Conservation (phyloP, 2,797 vertebrate genomes). For the Sebastes glaucus region DNA sequence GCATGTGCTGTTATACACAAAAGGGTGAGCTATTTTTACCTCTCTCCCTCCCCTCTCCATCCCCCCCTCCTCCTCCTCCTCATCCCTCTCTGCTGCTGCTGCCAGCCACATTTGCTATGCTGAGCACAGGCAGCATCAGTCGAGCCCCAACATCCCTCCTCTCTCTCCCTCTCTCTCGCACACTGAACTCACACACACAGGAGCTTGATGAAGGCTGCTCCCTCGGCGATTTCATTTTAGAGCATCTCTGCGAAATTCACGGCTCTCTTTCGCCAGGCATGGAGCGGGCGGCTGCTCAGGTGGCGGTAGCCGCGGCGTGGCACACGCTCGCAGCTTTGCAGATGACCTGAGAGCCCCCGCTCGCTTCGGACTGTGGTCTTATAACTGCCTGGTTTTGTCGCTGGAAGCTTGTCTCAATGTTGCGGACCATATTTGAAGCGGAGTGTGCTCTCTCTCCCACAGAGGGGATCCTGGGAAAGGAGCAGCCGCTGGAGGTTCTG, state of each 20-base stretch:
- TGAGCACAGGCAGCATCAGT: constrained; percentile 78
- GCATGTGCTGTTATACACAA: constrained; percentile 78
- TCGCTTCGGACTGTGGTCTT: constrained; percentile 16
- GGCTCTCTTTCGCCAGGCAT: constrained; percentile 21
- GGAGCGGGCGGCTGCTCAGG: constrained; percentile 49
- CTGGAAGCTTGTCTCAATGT: constrained; percentile 65
- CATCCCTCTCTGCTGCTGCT: constrained; percentile 61
- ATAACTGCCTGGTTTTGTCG: constrained; percentile 14
- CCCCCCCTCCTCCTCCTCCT: constrained; percentile 20
- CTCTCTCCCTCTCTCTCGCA: constrained; percentile 46
- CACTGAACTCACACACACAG: constrained; percentile 40
- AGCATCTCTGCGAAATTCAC: constrained; percentile 11
- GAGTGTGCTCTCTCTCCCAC: constrained; percentile 82
- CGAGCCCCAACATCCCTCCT: constrained; percentile 70
- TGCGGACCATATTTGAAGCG: constrained; percentile 83
- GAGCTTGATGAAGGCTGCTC: constrained; percentile 55
- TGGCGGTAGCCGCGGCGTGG: constrained; percentile 7
- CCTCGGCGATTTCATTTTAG: constrained; percentile 16
- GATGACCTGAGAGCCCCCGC: constrained; percentile 63
- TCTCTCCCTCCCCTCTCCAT: constrained; percentile 41
- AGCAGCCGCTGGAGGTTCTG: constrained; percentile 92
- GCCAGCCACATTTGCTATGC: constrained; percentile 81
- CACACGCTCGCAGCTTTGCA: constrained; percentile 23
- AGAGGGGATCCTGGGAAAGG: constrained; percentile 95
- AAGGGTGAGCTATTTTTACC: constrained; percentile 81